Evolutionary conservation across 1,140 invertebrate genomes (phyloP), one percentile per base, ranked within the genome.

Genomic region (Apis dorsata): DNA sequence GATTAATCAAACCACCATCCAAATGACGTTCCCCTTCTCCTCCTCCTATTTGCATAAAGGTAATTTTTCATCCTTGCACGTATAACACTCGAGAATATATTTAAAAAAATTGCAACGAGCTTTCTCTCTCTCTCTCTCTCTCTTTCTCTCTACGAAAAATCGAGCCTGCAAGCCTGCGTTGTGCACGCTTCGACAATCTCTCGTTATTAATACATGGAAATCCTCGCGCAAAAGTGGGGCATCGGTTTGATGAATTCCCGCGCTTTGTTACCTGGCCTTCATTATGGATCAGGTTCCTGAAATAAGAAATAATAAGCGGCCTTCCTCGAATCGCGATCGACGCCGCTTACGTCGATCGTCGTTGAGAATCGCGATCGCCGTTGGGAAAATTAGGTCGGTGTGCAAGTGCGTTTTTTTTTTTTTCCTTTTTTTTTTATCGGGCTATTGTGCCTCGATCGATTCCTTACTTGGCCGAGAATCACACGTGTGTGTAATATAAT

Each of bases 141-240:
- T 24, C 24, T 24, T 24, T 24, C 0, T 24, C 24, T 24, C 24
- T 71, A 60, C 55, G 49, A 71, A 55, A 13, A 80, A 63, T 51
- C 71, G 49, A 72, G 24, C 62, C 74, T 34, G 24, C 21, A 34
- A 49, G 59, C 69, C 66, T 57, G 59, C 55, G 62, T 81, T 81
- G 76, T 75, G 72, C 65, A 77, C 53, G 80, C 73, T 13, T 17
- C 74, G 55, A 7, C 17, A 13, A 60, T 19, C 60, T 44, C 34
- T 34, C 70, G 77, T 80, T 84, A 84, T 84, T 68, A 65, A 55
- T 80, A 63, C 74, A 84, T 80, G 76, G 70, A 84, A 80, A 84
- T 84, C 34, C 21, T 19, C 28, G 57, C 44, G 62, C 73, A 80
- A 84, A 84, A 84, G 77, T 66, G 70, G 76, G 77, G 19, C 74